Conservation (phyloP, 2,113 vertebrate species). For the Cyrtonyx montezumae region DNA sequence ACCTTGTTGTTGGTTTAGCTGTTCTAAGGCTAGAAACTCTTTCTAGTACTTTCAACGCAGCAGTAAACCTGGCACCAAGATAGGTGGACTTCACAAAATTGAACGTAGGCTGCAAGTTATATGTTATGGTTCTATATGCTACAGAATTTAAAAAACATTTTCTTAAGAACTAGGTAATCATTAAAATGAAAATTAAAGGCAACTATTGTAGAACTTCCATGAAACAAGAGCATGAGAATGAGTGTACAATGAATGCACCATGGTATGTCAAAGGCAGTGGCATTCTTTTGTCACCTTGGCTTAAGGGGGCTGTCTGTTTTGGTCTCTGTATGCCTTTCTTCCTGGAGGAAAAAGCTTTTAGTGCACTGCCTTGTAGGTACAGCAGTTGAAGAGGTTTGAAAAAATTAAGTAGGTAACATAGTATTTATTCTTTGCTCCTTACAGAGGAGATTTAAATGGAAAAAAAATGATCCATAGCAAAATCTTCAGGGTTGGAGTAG, state of each 20-base stretch:
- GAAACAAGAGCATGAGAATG: background rate
- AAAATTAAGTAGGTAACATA: background rate
- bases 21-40: background rate
- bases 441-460: background rate
- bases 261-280: background rate
- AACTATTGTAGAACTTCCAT: background rate
- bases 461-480: background rate
- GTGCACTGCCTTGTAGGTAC: background rate
- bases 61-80: background rate
- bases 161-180: background rate
- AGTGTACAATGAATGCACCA: background rate
- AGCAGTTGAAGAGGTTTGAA: background rate
- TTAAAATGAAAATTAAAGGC: background rate
- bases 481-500: conserved; percentile 13
- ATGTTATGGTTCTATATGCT: background rate
- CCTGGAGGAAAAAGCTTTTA: background rate
- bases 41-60: background rate
- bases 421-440: background rate
- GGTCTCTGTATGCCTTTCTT: background rate
- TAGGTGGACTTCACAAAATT: background rate
- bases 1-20: background rate
- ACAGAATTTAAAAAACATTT: background rate
- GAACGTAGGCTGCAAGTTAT: background rate
- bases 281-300: background rate
- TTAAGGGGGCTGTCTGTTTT: background rate